A percentile compares a stretch with the other conserved stretches of the same genome.
phyloP scores from a whole-genome alignment of 1,140 invertebrate genomes.

The Drosophila ficusphila region DNA sequence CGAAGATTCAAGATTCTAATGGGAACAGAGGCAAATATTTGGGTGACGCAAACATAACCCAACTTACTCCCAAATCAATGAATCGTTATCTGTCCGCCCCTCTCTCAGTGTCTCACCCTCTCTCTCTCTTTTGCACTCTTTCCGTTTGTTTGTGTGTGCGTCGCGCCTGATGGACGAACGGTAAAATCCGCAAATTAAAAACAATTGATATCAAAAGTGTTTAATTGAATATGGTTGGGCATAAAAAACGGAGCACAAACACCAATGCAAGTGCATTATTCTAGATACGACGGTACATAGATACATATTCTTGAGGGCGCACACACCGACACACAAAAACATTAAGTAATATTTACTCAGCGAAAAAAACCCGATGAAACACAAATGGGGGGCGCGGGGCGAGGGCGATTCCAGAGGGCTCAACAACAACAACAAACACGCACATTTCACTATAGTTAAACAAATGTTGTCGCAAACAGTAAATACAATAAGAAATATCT shows the following conservation, averaged over 20 bases:
- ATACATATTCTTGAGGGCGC: constrained; percentile 72
- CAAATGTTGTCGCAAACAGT: constrained; percentile 48
- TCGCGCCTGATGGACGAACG: constrained; percentile 25
- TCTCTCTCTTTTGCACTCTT: neutral
- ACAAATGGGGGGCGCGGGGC: neutral
- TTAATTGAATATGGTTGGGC: constrained; percentile 60
- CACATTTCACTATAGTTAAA: constrained; percentile 60
- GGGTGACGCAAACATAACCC: constrained; percentile 80
- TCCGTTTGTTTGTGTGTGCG: constrained; percentile 27
- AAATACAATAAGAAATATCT: constrained; percentile 55
- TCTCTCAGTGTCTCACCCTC: constrained; percentile 4
- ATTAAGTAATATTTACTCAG: constrained; percentile 79
- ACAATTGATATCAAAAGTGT: constrained; percentile 72
- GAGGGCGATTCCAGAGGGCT: constrained; percentile 19
- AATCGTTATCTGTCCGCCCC: constrained; percentile 24
- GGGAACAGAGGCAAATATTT: constrained; percentile 62
- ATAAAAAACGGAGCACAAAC: constrained; percentile 44
- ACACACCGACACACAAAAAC: constrained; percentile 67
- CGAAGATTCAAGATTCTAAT: constrained; percentile 21
- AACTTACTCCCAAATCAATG: constrained; percentile 61
- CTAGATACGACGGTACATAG: constrained; percentile 57
- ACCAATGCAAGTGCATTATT: constrained; percentile 36
- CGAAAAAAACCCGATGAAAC: constrained; percentile 23
- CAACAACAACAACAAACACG: constrained; percentile 37
- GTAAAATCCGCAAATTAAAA: constrained; percentile 69